A percentile compares a stretch with the other conserved stretches of the same genome.
Evolutionary conservation across 2,888 invertebrate genomes (phyloP).

Genomic region (Coelinius sp.): DNA sequence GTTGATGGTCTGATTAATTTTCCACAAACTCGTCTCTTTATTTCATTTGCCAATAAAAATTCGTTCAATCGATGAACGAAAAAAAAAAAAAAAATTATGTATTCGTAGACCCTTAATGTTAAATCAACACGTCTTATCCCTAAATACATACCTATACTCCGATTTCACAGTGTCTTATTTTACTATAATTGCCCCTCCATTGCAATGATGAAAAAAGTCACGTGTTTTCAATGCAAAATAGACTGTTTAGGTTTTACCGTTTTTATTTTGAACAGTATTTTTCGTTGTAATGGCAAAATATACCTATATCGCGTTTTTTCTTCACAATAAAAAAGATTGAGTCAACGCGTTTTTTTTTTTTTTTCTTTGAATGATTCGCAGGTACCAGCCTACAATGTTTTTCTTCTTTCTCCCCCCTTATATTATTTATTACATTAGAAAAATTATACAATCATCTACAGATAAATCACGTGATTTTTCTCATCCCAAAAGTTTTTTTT

Average conservation of each 20-base stretch:
- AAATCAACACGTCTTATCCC: constrained; percentile 44
- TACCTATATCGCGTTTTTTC: constrained; percentile 26
- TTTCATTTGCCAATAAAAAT: constrained; percentile 8
- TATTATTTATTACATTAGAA: neutral
- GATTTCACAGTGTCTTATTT: neutral
- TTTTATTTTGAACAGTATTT: constrained; percentile 18
- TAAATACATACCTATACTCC: constrained; percentile 36
- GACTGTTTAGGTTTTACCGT: neutral
- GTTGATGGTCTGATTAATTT: neutral
- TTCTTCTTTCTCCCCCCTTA: neutral
- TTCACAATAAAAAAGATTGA: constrained; percentile 42
- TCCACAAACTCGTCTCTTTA: neutral
- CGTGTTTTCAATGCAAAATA: constrained; percentile 15
- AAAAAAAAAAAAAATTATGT: neutral
- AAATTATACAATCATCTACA: constrained; percentile 14
- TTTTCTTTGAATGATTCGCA: constrained; percentile 39
- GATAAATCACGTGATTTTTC: constrained; percentile 22
- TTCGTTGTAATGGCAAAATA: constrained; percentile 32
- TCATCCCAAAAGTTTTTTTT: constrained; percentile 6
- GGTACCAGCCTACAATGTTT: constrained; percentile 48
- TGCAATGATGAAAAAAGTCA: constrained; percentile 5
- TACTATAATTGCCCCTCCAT: neutral
- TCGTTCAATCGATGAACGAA: constrained; percentile 8
- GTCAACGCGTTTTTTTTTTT: constrained; percentile 37
- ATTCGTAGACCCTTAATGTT: constrained; percentile 44